Evolutionary conservation across 1,140 invertebrate genomes (phyloP).

Genomic region (Apis cerana): DNA sequence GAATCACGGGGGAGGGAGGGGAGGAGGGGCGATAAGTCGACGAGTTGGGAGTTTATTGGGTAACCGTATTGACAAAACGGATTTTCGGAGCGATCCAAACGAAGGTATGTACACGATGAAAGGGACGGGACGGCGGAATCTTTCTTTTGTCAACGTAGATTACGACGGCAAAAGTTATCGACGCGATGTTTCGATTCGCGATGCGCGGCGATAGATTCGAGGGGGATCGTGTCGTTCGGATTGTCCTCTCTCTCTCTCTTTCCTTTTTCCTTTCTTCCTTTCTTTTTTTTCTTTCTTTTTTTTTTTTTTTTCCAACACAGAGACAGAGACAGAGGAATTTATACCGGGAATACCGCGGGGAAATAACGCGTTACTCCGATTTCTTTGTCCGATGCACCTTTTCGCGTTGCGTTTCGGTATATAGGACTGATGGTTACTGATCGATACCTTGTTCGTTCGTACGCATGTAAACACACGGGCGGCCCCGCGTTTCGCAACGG

Average conservation of each 20-base stretch:
- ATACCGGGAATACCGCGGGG: conserved; percentile 10
- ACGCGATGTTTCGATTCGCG: too few species aligned
- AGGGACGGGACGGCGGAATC: not conserved
- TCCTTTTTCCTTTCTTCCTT: too few species aligned
- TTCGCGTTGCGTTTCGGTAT: not conserved
- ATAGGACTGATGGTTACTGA: conserved; percentile 23
- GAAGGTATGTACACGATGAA: not conserved
- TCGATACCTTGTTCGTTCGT: conserved; percentile 60
- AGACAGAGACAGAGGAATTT: not conserved
- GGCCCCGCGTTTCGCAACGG: conserved; percentile 50
- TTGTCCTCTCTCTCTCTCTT: too few species aligned
- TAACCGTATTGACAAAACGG: conserved; percentile 5
- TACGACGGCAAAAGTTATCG: not conserved
- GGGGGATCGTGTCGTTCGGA: not conserved
- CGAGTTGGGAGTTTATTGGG: conserved; percentile 1
- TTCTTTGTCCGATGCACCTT: conserved; percentile 28
- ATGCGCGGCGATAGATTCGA: not conserved
- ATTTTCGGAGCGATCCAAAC: not conserved
- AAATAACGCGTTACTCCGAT: conserved; percentile 44
- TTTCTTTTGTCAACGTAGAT: not conserved
- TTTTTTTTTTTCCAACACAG: too few species aligned
- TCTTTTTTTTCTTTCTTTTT: too few species aligned
- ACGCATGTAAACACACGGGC: conserved; percentile 62
- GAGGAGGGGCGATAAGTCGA: not conserved
- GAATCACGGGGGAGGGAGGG: not conserved